Conservation (phyloP, 2,113 vertebrate genomes). For the Pseudopipra pipra region DNA sequence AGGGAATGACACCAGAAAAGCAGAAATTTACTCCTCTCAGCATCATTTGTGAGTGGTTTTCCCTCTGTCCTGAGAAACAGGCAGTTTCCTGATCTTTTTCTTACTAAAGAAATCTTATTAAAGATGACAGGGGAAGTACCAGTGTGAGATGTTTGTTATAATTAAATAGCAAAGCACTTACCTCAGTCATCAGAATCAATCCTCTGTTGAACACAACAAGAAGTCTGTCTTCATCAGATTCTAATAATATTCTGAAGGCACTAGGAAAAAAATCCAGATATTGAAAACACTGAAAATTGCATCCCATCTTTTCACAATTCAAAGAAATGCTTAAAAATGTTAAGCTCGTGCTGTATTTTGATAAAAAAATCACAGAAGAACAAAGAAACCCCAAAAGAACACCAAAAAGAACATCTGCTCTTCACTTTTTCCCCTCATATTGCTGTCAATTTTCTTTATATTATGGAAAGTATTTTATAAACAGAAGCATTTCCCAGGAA, state of each 20-base stretch:
- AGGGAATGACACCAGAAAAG: not conserved
- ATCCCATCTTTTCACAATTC: not conserved
- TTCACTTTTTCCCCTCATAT: not conserved
- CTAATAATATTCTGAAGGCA: constrained; percentile 98
- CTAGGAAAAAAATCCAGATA: constrained; percentile 71
- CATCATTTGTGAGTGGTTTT: not conserved
- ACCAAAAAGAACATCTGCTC: fast-evolving
- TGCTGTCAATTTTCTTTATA: not conserved
- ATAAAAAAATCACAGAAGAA: not conserved
- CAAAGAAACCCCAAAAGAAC: not conserved
- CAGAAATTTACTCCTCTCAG: not conserved
- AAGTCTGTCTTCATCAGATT: constrained; percentile 97
- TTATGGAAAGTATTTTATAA: not conserved
- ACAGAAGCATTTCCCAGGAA: too few relatives aligned
- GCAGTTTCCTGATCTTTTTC: not conserved
- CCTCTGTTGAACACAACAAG: constrained; percentile 98
- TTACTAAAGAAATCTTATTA: not conserved
- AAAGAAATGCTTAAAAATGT: not conserved
- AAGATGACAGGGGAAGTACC: not conserved
- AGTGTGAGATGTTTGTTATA: not conserved
- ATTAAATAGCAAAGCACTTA: constrained; percentile 62
- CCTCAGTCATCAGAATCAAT: constrained; percentile 98
- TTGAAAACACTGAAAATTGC: not conserved
- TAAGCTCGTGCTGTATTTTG: not conserved
- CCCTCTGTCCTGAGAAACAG: not conserved